Evolutionary conservation across 1,140 invertebrate species (phyloP), one percentile per base, ranked within the genome.

Genomic region (Drosophila setifemur): DNA sequence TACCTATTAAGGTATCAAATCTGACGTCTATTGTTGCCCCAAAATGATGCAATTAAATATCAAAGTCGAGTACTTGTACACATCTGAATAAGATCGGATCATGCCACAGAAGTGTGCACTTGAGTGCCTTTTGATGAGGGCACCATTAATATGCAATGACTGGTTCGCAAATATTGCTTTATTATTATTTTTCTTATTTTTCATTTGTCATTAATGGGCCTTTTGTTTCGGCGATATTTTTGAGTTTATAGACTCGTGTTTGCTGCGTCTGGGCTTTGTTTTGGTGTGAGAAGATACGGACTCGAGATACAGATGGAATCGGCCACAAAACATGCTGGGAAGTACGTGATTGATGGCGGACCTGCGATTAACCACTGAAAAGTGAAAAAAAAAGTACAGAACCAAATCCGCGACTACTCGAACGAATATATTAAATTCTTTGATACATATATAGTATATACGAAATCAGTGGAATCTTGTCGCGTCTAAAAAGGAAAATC

Each of bases 301-400:
- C 35, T 39, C 69, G 19, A 81, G 75, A 85, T 81, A 85, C 61
- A 72, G 71, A 81, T 85, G 66, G 69, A 66, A 79, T 67, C 70
- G 49, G 69, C 64, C 50, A 57, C 55, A 78, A 26, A 85, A 85
- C 75, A 79, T 69, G 79, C 75, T 74, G 75, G 66, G 66, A 86
- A 86, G 55, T 85, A 85, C 79, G 79, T 85, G 79, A 85, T 85
- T 81, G 79, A 85, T 85, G 63, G 81, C 67, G 42, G 40, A 53
- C 29, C 18, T 42, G 60, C 52, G 79, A 85, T 85, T 85, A n/a
- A 82, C 57, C 54, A 37, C 29, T 33, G 33, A 54, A 58, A 37
- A 37, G 16, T 37, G 14, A 58, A 58, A 39, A 57, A 60, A 73
- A 50, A 49, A 44, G 12, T 26, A 11, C 23, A 57, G 31, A 69